Base-by-base conservation (phyloP, 2,113 vertebrate species). In the Psophia crepitans region DNA sequence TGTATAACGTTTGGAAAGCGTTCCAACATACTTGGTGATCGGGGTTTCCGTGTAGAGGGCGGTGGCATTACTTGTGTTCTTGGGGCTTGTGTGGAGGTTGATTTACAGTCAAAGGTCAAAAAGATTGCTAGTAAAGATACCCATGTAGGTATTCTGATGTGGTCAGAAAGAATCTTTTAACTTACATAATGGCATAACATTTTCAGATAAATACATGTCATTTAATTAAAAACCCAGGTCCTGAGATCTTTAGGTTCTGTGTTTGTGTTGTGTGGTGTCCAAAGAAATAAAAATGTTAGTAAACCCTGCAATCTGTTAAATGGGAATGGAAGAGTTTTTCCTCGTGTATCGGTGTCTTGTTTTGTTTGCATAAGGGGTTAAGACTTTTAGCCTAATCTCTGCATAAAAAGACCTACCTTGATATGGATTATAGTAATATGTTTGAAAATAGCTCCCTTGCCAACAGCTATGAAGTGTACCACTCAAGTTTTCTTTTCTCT, bases 311-410 rank as follows among this genome's bases (percentile, higher is more conserved):
- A 13, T 28, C 33, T 69, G 21, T n/a, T 64, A 8, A 33, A 49
- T 16, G 33, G 43, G 9, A 24, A 17, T 16, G 30, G 65, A 61
- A 9, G 35, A 65, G 35, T 16, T 65, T 48, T 27, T 33, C 14
- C 32, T 65, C 0, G 0, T 23, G 3, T 30, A 10, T 33, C 1
- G 1, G 12, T 56, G 16, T 33, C 39, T 69, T 54, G 13, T 44
- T 77, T 63, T 0, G 2, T 44, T 68, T 71, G 14, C 76, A 5
- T 12, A 3, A 19, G 30, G 5, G 26, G 3, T 54, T 92, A 44
- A 71, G 44, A 69, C 27, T 70, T 66, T 2, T 13, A 61, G 13
- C 18, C 23, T 66, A 19, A 39, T 39, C 73, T 64, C 58, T 77
- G n/a, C 9, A 5, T 53, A 3, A 41, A 73, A 54, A 37, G 8